Base-by-base conservation (phyloP, 2,113 vertebrate genomes). In the Chinchilla lanigera region DNA sequence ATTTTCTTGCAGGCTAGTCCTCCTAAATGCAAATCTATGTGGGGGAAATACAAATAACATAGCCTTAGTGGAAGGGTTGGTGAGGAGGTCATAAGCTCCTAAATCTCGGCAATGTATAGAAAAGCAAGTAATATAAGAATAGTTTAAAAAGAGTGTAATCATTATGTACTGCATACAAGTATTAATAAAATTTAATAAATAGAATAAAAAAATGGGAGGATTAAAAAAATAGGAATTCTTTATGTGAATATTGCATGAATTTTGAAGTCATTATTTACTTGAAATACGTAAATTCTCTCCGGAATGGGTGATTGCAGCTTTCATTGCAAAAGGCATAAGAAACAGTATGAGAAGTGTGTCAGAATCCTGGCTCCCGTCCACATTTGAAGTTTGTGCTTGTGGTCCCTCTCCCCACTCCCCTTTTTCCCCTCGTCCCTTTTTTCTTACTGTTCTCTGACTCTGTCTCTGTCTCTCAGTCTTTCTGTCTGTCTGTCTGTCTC, bases 181-280 rank as follows among this genome's bases (percentile, higher is more conserved):
- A 47, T 24, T 11, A 44, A 75, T 75, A 75, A 44, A 77, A 30
- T 13, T 44, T 47, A 28, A 75, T 28, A 77, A 77, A 14, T 44
- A 77, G 4, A 75, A 75, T 47, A 77, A 41, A n/a, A 69, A 69
- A n/a, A 19, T 38, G n/a, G n/a, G 35, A 71, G 26, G 10, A 28
- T 75, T 75, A 14, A 20, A 71, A 77, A 77, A 77, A 30, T 44
- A 75, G 20, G 67, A 84, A 58, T 58, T 1, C 13, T 90, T 95
- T 88, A n/a, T 92, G 60, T 85, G 44, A 71, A 86, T 65, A 88
- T n/a, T 88, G 22, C 33, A 47, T 52, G 33, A 24, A 77, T 95
- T 78, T 44, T 93, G 28, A 78, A 41, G 80, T 81, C 67, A 84
- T 0, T 71, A 47, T 90, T 95, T 94, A 89, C 24, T 38, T 38